These are phyloP conservation scores for Drosophila vallismaia DNA, from an alignment of 2,888 invertebrate species.

Conservation along the genomic window DNA sequence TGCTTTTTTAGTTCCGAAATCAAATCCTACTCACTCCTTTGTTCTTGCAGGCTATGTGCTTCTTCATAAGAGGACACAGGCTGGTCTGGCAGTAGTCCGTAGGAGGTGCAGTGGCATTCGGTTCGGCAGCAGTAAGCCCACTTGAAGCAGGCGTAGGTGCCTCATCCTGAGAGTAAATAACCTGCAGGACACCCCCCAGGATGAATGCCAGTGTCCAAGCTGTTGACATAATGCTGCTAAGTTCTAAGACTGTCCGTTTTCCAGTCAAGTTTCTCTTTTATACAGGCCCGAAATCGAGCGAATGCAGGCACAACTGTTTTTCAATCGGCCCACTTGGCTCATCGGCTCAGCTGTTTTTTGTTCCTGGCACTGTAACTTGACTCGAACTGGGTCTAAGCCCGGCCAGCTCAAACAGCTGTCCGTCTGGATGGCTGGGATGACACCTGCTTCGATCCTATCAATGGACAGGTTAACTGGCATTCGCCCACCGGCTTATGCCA, in stretches of 20 bases:
- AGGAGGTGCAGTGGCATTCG: conserved; percentile 15
- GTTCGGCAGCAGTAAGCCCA: conserved; percentile 7
- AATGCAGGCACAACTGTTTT: conserved; percentile 31
- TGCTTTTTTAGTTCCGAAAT: too few species aligned
- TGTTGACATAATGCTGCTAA: conserved; percentile 54
- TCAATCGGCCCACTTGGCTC: conserved; percentile 34
- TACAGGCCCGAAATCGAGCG: conserved; percentile 5
- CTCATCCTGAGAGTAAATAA: conserved; percentile 19
- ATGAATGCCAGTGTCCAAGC: conserved; percentile 10
- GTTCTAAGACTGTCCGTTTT: conserved; percentile 24
- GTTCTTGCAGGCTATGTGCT: conserved; percentile 62
- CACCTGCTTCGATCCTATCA: conserved; percentile 57
- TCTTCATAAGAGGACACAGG: conserved; percentile 49
- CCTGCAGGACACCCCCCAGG: conserved; percentile 8
- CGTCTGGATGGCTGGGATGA: conserved; percentile 32
- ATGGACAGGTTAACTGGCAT: conserved; percentile 52
- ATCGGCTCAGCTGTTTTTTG: conserved; percentile 34
- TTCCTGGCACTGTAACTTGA: conserved; percentile 27
- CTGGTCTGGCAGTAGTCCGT: conserved; percentile 53
- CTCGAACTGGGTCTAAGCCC: conserved; percentile 28
- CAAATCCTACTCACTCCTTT: conserved; percentile 54
- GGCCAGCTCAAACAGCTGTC: conserved; percentile 19
- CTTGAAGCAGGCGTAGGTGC: conserved; percentile 11
- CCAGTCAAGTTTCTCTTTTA: conserved; percentile 27
- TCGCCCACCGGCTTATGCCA: conserved; percentile 57